Conservation (phyloP, 1,140 invertebrate genomes). For the Drosophila busckii region DNA sequence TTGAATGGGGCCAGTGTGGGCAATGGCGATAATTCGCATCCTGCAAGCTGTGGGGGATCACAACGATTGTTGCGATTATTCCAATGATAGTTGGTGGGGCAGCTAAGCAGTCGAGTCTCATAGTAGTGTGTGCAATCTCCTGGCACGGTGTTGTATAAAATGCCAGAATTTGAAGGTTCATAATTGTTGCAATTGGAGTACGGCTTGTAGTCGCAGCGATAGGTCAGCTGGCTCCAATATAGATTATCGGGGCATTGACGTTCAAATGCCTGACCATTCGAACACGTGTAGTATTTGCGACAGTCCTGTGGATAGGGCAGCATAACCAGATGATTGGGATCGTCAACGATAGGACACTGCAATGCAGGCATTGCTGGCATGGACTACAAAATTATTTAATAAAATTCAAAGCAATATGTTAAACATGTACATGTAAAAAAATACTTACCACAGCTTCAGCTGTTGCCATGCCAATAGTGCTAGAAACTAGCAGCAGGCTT, state of each 20-base stretch:
- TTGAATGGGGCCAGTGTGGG: neutral
- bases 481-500: neutral
- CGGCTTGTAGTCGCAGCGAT: slow-evolving; percentile 46
- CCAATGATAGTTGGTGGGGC: slow-evolving; percentile 28
- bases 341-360: slow-evolving; percentile 41
- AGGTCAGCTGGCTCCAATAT: slow-evolving; percentile 46
- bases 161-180: neutral
- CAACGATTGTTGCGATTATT: slow-evolving; percentile 17
- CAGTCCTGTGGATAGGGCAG: slow-evolving; percentile 43
- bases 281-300: slow-evolving; percentile 45
- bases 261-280: slow-evolving; percentile 4
- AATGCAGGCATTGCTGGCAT: neutral
- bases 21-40: neutral
- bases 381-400: neutral
- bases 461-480: slow-evolving; percentile 1
- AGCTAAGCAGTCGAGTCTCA: slow-evolving; percentile 13
- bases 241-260: slow-evolving; percentile 41
- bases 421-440: too few species aligned
- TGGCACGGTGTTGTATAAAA: slow-evolving; percentile 6
- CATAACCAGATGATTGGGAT: slow-evolving; percentile 37
- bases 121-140: slow-evolving; percentile 39
- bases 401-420: neutral
- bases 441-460: neutral
- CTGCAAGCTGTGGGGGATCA: slow-evolving; percentile 11
- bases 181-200: slow-evolving; percentile 24